These are phyloP conservation scores for Neogale vison DNA, from an alignment of 2,113 vertebrate genomes.

Conservation along the genomic window DNA sequence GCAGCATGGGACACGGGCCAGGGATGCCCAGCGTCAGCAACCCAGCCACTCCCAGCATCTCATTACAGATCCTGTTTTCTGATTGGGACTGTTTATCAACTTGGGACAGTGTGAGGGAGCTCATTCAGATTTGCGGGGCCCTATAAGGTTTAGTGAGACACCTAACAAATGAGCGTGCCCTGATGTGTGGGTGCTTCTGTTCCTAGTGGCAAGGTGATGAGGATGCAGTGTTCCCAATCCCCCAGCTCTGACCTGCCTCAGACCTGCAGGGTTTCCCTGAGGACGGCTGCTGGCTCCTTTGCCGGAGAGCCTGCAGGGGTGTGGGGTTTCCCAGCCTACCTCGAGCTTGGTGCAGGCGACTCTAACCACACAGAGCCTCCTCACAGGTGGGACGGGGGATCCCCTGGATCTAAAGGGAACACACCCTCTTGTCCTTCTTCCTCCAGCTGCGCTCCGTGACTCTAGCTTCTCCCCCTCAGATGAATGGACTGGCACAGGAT, in stretches of 20 bases:
- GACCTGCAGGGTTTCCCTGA: background rate
- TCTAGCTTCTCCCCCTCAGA: background rate
- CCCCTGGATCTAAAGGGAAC: background rate
- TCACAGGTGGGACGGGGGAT: fast-evolving
- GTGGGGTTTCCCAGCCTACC: background rate
- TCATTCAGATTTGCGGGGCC: background rate
- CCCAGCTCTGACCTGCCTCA: background rate
- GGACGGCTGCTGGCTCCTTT: background rate
- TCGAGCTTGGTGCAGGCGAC: background rate
- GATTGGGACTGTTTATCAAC: background rate
- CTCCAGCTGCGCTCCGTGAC: background rate
- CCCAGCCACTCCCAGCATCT: background rate
- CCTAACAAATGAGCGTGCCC: background rate
- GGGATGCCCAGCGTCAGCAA: too few relatives aligned
- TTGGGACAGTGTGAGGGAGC: background rate
- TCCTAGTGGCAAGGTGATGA: background rate
- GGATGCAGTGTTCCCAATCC: background rate
- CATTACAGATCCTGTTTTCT: background rate
- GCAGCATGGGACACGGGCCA: background rate
- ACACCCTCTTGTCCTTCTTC: background rate
- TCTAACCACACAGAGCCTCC: background rate
- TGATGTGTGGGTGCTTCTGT: background rate
- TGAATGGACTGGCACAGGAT: background rate
- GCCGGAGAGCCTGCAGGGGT: background rate
- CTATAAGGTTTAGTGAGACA: background rate